These are phyloP conservation scores for Grallaria varia DNA, from an alignment of 2,113 vertebrate genomes.

Conservation along the genomic window DNA sequence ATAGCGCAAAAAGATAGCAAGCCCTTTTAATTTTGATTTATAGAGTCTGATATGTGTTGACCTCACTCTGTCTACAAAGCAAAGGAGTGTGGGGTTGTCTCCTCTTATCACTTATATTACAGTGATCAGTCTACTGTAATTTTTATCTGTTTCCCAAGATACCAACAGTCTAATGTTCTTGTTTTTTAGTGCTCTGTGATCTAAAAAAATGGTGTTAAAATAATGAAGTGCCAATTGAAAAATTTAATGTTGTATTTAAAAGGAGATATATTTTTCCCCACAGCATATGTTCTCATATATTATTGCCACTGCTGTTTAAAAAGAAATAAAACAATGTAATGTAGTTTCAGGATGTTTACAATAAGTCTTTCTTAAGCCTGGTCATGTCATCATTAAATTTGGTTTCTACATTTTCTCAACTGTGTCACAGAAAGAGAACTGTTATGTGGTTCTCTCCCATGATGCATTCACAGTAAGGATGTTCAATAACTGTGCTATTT, in stretches of 20 bases:
- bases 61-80: constrained; percentile 29
- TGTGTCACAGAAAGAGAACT: not conserved
- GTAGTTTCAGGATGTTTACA: not conserved
- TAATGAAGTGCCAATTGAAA: not conserved
- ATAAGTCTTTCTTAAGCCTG: not conserved
- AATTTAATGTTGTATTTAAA: not conserved
- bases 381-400: not conserved
- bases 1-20: not conserved
- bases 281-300: not conserved
- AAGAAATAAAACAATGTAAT: not conserved
- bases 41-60: constrained; percentile 21
- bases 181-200: not conserved
- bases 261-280: not conserved
- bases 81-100: constrained; percentile 26
- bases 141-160: constrained; percentile 12
- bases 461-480: constrained; percentile 10
- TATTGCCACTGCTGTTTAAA: not conserved
- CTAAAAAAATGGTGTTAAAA: not conserved
- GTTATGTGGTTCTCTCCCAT: not conserved
- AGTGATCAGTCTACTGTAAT: constrained; percentile 21
- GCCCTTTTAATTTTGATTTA: not conserved
- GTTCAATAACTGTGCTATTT: constrained; percentile 47
- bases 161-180: not conserved
- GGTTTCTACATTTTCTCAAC: not conserved
- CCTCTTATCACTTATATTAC: constrained; percentile 1